Base-by-base conservation (phyloP, 2,797 vertebrate genomes). In the Lutjanus argentimaculatus region DNA sequence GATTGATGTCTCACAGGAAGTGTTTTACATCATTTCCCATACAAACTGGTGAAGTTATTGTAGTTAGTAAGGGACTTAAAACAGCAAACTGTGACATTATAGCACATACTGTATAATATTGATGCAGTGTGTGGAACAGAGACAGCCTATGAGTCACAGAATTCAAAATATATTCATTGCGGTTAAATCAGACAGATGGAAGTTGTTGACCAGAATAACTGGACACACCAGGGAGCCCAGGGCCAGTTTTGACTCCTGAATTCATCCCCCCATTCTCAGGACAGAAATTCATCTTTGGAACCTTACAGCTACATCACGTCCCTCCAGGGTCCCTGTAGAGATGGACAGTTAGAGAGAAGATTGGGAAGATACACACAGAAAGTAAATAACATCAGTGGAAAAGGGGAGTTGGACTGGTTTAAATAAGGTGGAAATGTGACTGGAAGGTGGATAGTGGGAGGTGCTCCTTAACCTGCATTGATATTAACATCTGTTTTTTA, bases 211-310 rank as follows among this genome's bases (percentile, higher is more conserved):
- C 45, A 52, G 21, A 36, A 22, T 69, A 58, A 42, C 19, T 19
- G 58, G 30, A 19, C 43, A 74, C 51, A 74, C 17, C 36, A 21
- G 43, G 11, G n/a, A 62, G n/a, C 46, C 15, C 6, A 55, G 43
- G 7, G 42, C 4, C 0, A 19, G 22, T 9, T 69, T 40, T 14
- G 16, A 22, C 43, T 19, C 8, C 19, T 17, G 15, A n/a, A 61
- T 51, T 62, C n/a, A 43, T 14, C 13, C 25, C 25, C 49, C 15
- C 9, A 16, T 17, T 22, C n/a, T 43, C 15, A 7, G 13, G 13
- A 40, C 63, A 51, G 19, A 22, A 40, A 57, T 58, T 58, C 7
- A 42, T 75, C 53, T 58, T 22, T 58, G 19, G 43, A 73, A 19
- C 42, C 40, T 64, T 19, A 21, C 13, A 61, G 8, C 22, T 40